Evolutionary conservation across 2,888 invertebrate genomes (phyloP), one percentile per base, ranked within the genome.

Genomic region (Cremastobaeus sp.): DNA sequence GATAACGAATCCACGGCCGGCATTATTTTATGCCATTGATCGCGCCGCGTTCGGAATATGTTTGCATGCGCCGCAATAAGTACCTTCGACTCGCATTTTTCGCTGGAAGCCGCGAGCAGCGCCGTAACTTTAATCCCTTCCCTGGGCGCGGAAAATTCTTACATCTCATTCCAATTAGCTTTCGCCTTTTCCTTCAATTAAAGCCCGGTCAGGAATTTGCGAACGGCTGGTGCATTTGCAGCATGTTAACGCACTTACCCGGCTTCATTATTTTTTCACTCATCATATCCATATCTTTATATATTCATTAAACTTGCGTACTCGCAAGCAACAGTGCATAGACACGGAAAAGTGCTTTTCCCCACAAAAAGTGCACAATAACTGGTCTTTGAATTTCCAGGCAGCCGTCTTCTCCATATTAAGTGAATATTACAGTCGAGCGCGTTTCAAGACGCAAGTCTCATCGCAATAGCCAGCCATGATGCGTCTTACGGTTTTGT

Each of bases 1-100:
- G 66, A 73, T 73, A 73, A 73, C 55, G 47, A 35, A 28, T 34
- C 60, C 25, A 60, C 54, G 41, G 43, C 55, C 48, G 12, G 43
- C 34, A 55, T 73, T 66, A 66, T 54, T 66, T 66, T 66, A 60
- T 59, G 41, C 28, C 60, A 73, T 73, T 66, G 72, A 73, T 66
- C 72, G 72, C 21, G 43, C 32, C 25, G 9, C 37, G 11, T 41
- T 59, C 35, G 59, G 66, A 47, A 60, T 43, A 34, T 66, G 60
- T 54, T 59, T 30, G 59, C 34, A 65, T 66, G 60, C 54, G 65
- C 20, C 11, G 8, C 39, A 12, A 15, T 35, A 54, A 71, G 57
- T 54, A 28, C 48, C 20, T 43, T 64, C 21, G 41, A 30, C 37
- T 47, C 37, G 9, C 57, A 71, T 37, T 64, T 64, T 50, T 55